phyloP scores from a whole-genome alignment of 2,113 vertebrate species.

The Muntiacus reevesi region DNA sequence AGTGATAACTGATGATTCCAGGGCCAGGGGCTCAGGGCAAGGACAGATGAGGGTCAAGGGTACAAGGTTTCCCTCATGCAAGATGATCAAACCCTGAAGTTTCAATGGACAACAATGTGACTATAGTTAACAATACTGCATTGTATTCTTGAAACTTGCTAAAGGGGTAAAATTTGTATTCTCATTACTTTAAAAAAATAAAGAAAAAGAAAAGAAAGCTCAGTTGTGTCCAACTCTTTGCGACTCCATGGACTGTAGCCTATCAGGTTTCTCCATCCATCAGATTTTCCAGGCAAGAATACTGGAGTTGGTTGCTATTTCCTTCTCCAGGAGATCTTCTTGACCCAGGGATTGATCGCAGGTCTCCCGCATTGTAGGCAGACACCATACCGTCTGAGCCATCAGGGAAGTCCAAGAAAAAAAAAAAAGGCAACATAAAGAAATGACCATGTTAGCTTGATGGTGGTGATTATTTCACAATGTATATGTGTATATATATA shows the following conservation, averaged over 20 bases:
- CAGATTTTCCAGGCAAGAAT: no score
- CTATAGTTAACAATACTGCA: not conserved
- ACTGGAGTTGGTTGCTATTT: no score
- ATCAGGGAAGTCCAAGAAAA: no score
- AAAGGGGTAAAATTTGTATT: not conserved
- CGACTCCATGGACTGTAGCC: no score
- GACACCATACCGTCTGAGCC: no score
- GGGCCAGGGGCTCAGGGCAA: rapidly evolving
- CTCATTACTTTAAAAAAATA: not conserved
- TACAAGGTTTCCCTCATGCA: not conserved
- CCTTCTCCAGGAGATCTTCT: no score
- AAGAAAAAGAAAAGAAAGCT: no score
- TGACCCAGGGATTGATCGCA: no score
- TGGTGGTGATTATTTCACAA: not conserved
- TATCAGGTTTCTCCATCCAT: no score
- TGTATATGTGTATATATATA: no score
- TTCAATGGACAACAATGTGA: not conserved
- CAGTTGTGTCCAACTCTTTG: no score
- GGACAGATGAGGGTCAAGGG: not conserved
- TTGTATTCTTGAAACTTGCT: not conserved
- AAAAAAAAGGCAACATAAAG: not conserved
- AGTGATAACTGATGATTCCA: not conserved
- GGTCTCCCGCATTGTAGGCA: no score
- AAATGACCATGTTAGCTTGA: not conserved
- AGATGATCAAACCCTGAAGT: not conserved